Base-by-base conservation (phyloP, 2,888 invertebrate species). In the Watsonalla cultraria region DNA sequence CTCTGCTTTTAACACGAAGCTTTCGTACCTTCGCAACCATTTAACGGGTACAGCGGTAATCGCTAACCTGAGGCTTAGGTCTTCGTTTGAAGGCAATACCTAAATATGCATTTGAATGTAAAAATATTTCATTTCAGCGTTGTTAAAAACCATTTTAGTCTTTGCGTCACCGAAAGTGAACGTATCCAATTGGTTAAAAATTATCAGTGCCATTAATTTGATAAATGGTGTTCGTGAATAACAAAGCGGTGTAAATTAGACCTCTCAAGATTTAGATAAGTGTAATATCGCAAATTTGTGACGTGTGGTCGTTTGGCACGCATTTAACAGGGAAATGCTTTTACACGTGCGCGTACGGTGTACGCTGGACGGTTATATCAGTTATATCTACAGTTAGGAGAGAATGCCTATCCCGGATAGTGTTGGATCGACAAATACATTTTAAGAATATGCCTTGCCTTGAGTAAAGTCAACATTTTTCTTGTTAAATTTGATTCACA, bases 341-440 rank as follows among this genome's bases (percentile, higher is more conserved):
- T 63, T 61, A 57, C 34, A 51, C 35, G 47, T 54, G 59, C 54
- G 52, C 52, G 47, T 59, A 54, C 52, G 52, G 42, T 42, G 42
- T 42, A 42, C 42, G 57, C 57, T 24, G 62, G 60, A 62, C 53
- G 56, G 58, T 50, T 51, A 50, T 53, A 57, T 62, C 61, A 53
- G 60, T 58, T 62, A 61, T 54, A 60, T 58, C 55, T 66, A 74
- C 71, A 72, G 74, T 72, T 74, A 73, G 59, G 70, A 64, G 71
- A 74, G 72, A 75, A 78, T 75, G 64, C 70, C 68, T 66, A 69
- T 71, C 65, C 66, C 56, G 61, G 57, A 59, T 53, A 50, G 64
- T 54, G 62, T 58, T 54, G 56, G 65, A 67, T 67, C 65, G 65
- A 72, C 72, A 76, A 73, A 71, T 74, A 66, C 62, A 77, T 76